Base-by-base conservation (phyloP, 2,113 vertebrate species). In the Illadopsis cleaveri region DNA sequence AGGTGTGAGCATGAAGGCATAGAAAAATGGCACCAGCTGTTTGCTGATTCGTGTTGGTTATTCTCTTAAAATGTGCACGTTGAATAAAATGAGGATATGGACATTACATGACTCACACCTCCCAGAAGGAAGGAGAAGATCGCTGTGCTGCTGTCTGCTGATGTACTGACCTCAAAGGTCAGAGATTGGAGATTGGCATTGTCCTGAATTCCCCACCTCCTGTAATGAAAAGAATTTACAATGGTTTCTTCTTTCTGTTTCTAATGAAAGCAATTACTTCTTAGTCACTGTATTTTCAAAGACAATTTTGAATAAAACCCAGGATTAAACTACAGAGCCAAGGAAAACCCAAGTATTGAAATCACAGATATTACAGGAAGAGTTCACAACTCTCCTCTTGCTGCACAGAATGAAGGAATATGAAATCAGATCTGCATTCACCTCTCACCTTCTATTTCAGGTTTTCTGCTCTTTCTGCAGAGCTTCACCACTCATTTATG, bases 381-480 rank as follows among this genome's bases (percentile, higher is more conserved):
- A 76, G 30, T 90, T 89, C 58, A 47, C 64, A 78, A 2, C 56
- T 66, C 14, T 81, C 20, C 30, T 83, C 78, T 83, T 70, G 68
- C 61, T 3, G 4, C 16, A 7, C 5, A n/a, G 86, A 42, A 44
- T 79, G 88, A 62, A 87, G 76, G 87, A 90, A 86, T 90, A 76
- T 64, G 60, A 93, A 92, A 88, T 88, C 61, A 75, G 56, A 25
- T 73, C 54, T 89, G 35, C 44, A 64, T 73, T 95, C 61, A 57
- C 77, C 61, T 87, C 61, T 94, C 44, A 30, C 68, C 80, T 89
- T 83, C 44, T 45, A 48, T 82, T 92, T 91, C 69, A 51, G 2
- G n/a, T 92, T 77, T 73, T 72, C 69, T 89, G 45, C 56, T 90
- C 72, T 73, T 93, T 86, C 47, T 37, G 27, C 60, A 86, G 80